Evolutionary conservation across 1,140 invertebrate genomes (phyloP).

Genomic region (Zaprionus taronus): DNA sequence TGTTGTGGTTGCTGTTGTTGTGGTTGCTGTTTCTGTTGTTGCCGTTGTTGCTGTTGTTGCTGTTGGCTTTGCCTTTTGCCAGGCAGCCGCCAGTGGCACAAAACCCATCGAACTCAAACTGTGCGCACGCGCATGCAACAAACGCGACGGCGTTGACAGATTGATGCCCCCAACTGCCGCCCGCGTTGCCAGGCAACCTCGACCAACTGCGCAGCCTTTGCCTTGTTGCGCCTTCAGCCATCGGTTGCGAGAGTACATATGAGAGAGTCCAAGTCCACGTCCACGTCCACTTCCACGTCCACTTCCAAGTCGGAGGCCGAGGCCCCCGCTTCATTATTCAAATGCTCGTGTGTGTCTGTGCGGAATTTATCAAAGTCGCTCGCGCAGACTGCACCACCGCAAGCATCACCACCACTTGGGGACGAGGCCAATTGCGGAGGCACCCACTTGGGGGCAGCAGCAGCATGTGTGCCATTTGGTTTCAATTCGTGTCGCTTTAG

Average conservation of each 20-base stretch:
- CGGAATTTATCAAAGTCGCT: constrained; percentile 79
- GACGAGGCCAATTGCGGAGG: constrained; percentile 18
- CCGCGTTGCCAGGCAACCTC: constrained; percentile 2
- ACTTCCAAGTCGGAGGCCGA: constrained; percentile 19
- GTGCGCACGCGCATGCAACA: constrained; percentile 78
- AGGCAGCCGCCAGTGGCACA: constrained; percentile 67
- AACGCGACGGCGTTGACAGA: constrained; percentile 80
- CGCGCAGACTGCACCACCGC: constrained; percentile 22
- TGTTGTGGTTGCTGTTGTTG: constrained; percentile 29
- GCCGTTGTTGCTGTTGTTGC: constrained; percentile 15
- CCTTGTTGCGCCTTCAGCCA: constrained; percentile 4
- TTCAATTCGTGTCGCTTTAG: constrained; percentile 47
- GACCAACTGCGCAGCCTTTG: constrained; percentile 6
- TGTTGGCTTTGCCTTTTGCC: constrained; percentile 49
- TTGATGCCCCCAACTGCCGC: constrained; percentile 75
- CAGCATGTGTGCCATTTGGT: constrained; percentile 53
- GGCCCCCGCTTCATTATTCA: constrained; percentile 79
- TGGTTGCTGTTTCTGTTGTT: constrained; percentile 19
- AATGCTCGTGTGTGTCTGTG: constrained; percentile 76
- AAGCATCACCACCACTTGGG: background rate
- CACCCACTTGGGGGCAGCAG: constrained; percentile 14
- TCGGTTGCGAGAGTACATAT: background rate
- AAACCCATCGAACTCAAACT: constrained; percentile 81
- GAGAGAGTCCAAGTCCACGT: background rate
- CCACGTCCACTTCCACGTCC: background rate